Evolutionary conservation across 92 coral and sea anemone genomes (phyloP), one percentile per base, ranked within the genome.

Genomic region (Zoanthus gigantus): DNA sequence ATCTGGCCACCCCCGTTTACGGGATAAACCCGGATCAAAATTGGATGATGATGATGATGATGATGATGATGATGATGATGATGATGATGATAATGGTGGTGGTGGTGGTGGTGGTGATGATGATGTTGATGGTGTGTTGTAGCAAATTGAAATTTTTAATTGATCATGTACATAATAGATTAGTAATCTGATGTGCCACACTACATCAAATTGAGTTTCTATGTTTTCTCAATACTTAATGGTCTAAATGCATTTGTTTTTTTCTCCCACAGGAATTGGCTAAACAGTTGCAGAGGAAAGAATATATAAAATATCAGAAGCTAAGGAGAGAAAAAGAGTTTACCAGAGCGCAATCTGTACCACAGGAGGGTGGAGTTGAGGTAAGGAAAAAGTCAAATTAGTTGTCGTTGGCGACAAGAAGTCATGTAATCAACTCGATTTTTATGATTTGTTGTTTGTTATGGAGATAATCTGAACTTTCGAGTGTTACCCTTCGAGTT

Each of bases 271-370:
- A 96, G 99, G 99, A 96, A 86, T 87, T 95, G 67, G 99, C 99
- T 0, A 93, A 93, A 72, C 95, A 97, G 75, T 86, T 97, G 13
- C 99, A 97, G 82, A 87, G 98, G 48, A 92, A 93, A 82, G 99
- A 97, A 69, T 94, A 95, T 30, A 82, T 94, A n/a, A 88, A 93
- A 74, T 83, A 92, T 72, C 95, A 95, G n/a, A 93, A 90, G 87
- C 92, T 93, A 45, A 87, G 92, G 61, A 93, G 95, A 83, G 99
- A 97, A 50, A 89, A 95, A 76, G 98, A 94, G 71, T 83, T 95
- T 74, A 89, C 90, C 79, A 65, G 98, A 8, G 95, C 93, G 1
- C 95, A 94, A 45, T 90, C 94, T 48, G 92, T 94, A 4, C 97
- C 98, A 9, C 74, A 84, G 42, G 98, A 96, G 18, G 91, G 93